phyloP scores from a whole-genome alignment of 2,888 invertebrate species.

The Catocala sponsa region DNA sequence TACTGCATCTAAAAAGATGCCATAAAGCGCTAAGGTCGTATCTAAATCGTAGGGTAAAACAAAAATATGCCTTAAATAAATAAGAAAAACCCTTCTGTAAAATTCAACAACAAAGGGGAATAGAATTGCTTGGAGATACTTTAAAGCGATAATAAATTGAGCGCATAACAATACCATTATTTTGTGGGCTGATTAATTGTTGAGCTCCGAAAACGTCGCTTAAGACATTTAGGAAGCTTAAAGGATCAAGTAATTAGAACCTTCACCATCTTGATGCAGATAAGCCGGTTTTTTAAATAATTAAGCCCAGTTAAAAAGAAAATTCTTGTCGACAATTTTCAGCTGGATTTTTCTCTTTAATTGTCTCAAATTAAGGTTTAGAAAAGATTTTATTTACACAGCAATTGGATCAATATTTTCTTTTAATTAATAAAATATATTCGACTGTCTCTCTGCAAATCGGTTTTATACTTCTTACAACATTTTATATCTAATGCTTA shows the following conservation, averaged over 20 bases:
- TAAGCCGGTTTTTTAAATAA: constrained; percentile 32
- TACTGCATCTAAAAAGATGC: no score
- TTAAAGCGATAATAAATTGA: constrained; percentile 68
- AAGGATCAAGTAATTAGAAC: constrained; percentile 40
- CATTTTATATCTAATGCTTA: no score
- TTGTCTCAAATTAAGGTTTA: constrained; percentile 9
- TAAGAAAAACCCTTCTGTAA: constrained; percentile 59
- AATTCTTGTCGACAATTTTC: constrained; percentile 10
- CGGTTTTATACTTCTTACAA: no score
- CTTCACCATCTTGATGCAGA: constrained; percentile 30
- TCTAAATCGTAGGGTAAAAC: constrained; percentile 10
- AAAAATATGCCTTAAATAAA: constrained; percentile 27
- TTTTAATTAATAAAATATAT: constrained; percentile 4
- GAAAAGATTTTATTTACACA: constrained; percentile 11
- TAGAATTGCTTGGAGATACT: constrained; percentile 60
- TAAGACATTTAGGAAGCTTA: constrained; percentile 36
- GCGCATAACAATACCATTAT: constrained; percentile 60
- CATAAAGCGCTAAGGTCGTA: no score
- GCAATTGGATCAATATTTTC: constrained; percentile 6
- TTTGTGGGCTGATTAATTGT: constrained; percentile 62
- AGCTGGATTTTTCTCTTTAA: constrained; percentile 8
- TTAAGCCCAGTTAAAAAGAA: constrained; percentile 15
- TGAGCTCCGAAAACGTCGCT: constrained; percentile 45
- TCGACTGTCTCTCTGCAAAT: no score
- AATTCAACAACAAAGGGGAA: constrained; percentile 67